Base-by-base conservation (phyloP, 2,888 invertebrate species). In the Tenthredo distinguenda region DNA sequence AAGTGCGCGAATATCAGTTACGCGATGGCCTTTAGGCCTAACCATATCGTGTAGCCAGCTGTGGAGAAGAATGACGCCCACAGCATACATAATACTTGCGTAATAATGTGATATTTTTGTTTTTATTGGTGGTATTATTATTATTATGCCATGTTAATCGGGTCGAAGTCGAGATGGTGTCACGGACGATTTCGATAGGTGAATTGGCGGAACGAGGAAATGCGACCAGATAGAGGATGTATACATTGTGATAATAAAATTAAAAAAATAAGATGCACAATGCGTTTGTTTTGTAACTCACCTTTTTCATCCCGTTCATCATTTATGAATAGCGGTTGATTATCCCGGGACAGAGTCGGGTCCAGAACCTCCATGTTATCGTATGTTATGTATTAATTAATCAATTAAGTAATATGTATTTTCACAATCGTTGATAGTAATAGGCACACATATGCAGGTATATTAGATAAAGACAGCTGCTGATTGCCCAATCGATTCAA, bases 311-410 rank as follows among this genome's bases (percentile, higher is more conserved):
- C 91, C 55, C 91, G 50, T 15, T 90, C 90, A 87, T 93, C 93
- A 86, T 93, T 92, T 86, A 92, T 85, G 85, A 91, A 92, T 7
- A 93, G 88, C 77, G 93, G 93, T 83, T 91, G 92, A 87, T 93
- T 92, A 86, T 93, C 93, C 84, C 91, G 91, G 4, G 91, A 90
- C 43, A 92, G 88, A 77, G 91, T 92, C 12, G 93, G 92, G 89
- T 93, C 93, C 65, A 93, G 86, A n/a, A 93, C 91, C 88, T 93
- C 93, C 93, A 93, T 50, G 31, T 47, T 47, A 40, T 72, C 10
- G n/a, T n/a, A 4, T 26, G 34, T 71, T 47, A 40, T n/a, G n/a
- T 74, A 26, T 12, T 3, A 26, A 26, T 26, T 26, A 62, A 62
- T 62, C 26, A 62, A 62, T 62, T 62, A 21, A 62, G 26, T 55